Evolutionary conservation across 2,888 invertebrate genomes (phyloP).

Genomic region (Altica lythri): DNA sequence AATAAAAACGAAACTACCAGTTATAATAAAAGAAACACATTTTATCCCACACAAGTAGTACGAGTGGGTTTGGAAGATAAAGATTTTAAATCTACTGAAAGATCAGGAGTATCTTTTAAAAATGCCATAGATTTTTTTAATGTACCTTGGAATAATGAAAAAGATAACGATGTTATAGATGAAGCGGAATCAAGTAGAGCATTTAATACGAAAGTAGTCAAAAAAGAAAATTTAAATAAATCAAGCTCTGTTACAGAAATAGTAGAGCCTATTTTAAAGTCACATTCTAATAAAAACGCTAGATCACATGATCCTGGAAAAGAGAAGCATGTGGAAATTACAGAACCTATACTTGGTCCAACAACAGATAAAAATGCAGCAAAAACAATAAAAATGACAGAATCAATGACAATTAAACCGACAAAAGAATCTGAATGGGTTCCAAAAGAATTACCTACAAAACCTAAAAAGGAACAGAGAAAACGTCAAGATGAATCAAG

Average conservation of each 20-base stretch:
- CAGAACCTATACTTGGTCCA: slow-evolving; percentile 66
- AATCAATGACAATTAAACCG: too few species aligned
- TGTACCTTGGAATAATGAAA: slow-evolving; percentile 57
- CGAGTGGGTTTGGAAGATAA: slow-evolving; percentile 53
- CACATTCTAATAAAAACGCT: slow-evolving; percentile 63
- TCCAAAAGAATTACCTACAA: slow-evolving; percentile 36
- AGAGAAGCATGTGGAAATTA: slow-evolving; percentile 62
- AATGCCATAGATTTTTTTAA: slow-evolving; percentile 59
- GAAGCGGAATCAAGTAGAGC: slow-evolving; percentile 63
- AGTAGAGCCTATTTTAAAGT: slow-evolving; percentile 74
- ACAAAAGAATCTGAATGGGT: slow-evolving; percentile 45
- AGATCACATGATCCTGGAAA: slow-evolving; percentile 57
- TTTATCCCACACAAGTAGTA: slow-evolving; percentile 55
- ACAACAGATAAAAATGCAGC: slow-evolving; percentile 42
- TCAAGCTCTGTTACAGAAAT: slow-evolving; percentile 62
- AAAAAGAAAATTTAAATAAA: slow-evolving; percentile 27
- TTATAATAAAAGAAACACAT: slow-evolving; percentile 40
- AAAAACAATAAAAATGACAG: neutral
- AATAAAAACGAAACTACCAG: slow-evolving; percentile 24
- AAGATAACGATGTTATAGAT: slow-evolving; percentile 59
- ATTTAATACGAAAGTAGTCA: slow-evolving; percentile 56
- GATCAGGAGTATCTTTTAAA: slow-evolving; percentile 37
- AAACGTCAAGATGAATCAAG: slow-evolving; percentile 52
- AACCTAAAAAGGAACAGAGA: slow-evolving; percentile 48
- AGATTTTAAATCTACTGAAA: slow-evolving; percentile 37